These are phyloP conservation scores for Crossocerus cetratus DNA, from an alignment of 2,888 invertebrate genomes.

Conservation along the genomic window DNA sequence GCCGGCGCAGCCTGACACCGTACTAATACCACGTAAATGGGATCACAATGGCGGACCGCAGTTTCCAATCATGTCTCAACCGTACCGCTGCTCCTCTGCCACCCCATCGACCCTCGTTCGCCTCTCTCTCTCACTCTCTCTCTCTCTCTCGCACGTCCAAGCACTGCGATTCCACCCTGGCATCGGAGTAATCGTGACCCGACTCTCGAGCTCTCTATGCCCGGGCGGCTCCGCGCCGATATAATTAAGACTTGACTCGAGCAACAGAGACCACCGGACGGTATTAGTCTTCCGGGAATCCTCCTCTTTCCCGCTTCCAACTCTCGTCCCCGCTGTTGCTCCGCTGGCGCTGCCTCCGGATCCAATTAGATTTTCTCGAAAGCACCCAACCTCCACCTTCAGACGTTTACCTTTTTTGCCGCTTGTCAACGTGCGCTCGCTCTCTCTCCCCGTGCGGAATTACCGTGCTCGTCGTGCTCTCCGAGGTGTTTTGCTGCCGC, in stretches of 20 bases:
- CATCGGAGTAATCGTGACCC: conserved; percentile 38
- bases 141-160: neutral
- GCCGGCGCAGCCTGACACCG: conserved; percentile 66
- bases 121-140: neutral
- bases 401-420: no score
- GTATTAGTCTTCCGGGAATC: conserved; percentile 54
- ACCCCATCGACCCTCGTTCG: neutral
- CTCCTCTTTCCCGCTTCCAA: neutral
- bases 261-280: conserved; percentile 30
- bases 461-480: no score
- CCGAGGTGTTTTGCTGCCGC: no score
- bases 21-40: conserved; percentile 73
- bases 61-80: conserved; percentile 68
- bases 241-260: conserved; percentile 61
- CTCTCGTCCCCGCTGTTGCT: neutral
- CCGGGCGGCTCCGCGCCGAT: conserved; percentile 55
- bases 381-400: neutral
- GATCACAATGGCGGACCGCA: conserved; percentile 72
- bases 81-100: conserved; percentile 52
- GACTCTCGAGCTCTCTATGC: conserved; percentile 46
- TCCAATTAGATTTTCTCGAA: conserved; percentile 5
- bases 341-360: neutral
- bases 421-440: no score
- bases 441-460: no score
- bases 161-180: neutral